Evolutionary conservation across 2,797 vertebrate genomes (phyloP).

Genomic region (Notoglanidium macrostoma): DNA sequence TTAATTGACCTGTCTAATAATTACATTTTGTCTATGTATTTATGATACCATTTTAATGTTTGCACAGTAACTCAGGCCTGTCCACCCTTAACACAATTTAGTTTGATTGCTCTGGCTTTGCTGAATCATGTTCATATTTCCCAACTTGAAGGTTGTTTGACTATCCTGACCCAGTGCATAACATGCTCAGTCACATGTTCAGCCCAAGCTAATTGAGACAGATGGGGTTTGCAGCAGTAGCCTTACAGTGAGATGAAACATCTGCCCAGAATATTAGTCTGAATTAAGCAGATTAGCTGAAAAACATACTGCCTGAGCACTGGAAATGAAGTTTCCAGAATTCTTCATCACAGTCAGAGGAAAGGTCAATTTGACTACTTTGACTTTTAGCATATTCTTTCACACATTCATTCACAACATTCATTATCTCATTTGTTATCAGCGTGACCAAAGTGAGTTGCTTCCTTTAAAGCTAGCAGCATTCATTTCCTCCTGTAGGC

Average conservation of each 20-base stretch:
- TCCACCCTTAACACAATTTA: conserved; percentile 1
- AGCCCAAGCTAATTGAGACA: conserved; percentile 55
- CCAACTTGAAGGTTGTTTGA: conserved; percentile 35
- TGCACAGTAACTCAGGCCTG: neutral
- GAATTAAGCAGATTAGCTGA: conserved; percentile 54
- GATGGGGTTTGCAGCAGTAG: conserved; percentile 52
- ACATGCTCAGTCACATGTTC: conserved; percentile 45
- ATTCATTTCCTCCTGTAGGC: conserved; percentile 21
- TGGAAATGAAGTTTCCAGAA: conserved; percentile 34
- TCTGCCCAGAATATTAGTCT: conserved; percentile 55
- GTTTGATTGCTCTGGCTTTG: conserved; percentile 3
- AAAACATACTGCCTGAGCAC: conserved; percentile 43
- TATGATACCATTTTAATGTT: conserved; percentile 3
- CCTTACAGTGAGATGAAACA: conserved; percentile 53
- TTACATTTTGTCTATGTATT: neutral
- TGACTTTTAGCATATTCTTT: conserved; percentile 9
- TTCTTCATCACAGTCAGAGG: conserved; percentile 18
- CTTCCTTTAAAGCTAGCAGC: neutral
- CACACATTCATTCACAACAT: neutral
- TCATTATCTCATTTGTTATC: neutral
- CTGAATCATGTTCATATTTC: conserved; percentile 31
- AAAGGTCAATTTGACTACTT: conserved; percentile 13
- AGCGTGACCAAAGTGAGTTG: neutral
- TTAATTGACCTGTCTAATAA: conserved; percentile 25
- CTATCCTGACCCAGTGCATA: conserved; percentile 45